phyloP scores from a whole-genome alignment of 2,113 vertebrate genomes.

The Dasypus novemcinctus region DNA sequence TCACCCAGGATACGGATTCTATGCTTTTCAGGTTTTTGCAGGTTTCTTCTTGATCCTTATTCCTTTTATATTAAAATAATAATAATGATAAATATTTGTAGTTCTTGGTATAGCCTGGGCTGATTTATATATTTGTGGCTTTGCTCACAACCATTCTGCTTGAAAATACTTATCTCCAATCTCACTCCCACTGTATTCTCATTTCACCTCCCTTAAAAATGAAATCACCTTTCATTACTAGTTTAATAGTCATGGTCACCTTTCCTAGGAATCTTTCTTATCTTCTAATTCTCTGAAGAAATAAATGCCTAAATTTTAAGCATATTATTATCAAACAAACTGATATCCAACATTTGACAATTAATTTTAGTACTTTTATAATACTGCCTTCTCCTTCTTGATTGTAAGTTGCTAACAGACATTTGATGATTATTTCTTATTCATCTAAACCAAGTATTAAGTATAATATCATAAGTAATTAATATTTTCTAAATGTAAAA shows the following conservation, averaged over 20 bases:
- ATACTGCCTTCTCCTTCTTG: neutral
- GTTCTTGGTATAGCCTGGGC: neutral
- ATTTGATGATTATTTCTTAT: neutral
- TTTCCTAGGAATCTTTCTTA: neutral
- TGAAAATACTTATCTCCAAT: neutral
- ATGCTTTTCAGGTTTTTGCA: neutral
- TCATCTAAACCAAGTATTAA: neutral
- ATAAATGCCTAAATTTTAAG: neutral
- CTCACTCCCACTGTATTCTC: neutral
- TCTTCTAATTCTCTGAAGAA: neutral
- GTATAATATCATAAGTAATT: neutral
- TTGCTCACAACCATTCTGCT: neutral
- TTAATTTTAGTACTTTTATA: neutral
- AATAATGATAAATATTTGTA: neutral
- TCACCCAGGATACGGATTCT: neutral
- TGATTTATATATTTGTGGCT: neutral
- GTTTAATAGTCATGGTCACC: neutral
- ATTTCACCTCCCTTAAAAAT: neutral
- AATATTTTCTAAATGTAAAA: neutral
- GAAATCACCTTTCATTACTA: neutral
- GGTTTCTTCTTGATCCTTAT: neutral
- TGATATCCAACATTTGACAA: neutral
- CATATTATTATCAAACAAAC: neutral
- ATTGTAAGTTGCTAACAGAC: neutral
- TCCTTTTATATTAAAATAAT: neutral